Conservation (phyloP, 2,797 vertebrate species). For the Sylvia borin region DNA sequence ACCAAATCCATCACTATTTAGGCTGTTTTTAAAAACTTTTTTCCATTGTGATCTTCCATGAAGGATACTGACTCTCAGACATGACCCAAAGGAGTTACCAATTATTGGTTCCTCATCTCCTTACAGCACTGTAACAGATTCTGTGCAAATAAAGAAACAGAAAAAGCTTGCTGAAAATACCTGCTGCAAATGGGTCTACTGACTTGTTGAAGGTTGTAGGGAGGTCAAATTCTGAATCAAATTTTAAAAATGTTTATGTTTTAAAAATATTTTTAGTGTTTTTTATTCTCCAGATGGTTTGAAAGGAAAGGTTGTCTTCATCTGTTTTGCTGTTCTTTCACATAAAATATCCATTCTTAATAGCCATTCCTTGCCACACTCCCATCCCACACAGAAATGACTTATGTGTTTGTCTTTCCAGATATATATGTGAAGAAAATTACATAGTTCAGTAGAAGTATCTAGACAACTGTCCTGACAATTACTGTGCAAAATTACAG, state of each 20-base stretch:
- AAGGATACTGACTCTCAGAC: background rate
- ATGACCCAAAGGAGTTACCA: background rate
- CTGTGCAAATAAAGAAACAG: background rate
- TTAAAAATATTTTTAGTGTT: background rate
- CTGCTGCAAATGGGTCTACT: background rate
- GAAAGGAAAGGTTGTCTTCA: background rate
- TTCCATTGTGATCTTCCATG: background rate
- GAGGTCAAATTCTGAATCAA: background rate
- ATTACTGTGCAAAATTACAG: background rate
- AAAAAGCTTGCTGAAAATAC: background rate
- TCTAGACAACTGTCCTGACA: background rate
- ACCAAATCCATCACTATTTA: background rate
- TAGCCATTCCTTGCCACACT: background rate
- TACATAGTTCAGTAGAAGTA: background rate
- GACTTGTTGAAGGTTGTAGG: background rate
- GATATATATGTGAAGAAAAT: background rate
- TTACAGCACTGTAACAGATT: background rate
- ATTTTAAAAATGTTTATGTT: background rate
- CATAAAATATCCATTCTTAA: background rate
- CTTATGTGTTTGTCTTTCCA: background rate
- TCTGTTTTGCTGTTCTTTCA: background rate
- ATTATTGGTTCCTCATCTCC: background rate
- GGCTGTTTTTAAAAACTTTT: background rate
- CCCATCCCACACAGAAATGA: background rate
- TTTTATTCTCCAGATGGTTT: background rate